Evolutionary conservation across 2,113 vertebrate species (phyloP), one percentile per base, ranked within the genome.

Genomic region (Anguilla rostrata): DNA sequence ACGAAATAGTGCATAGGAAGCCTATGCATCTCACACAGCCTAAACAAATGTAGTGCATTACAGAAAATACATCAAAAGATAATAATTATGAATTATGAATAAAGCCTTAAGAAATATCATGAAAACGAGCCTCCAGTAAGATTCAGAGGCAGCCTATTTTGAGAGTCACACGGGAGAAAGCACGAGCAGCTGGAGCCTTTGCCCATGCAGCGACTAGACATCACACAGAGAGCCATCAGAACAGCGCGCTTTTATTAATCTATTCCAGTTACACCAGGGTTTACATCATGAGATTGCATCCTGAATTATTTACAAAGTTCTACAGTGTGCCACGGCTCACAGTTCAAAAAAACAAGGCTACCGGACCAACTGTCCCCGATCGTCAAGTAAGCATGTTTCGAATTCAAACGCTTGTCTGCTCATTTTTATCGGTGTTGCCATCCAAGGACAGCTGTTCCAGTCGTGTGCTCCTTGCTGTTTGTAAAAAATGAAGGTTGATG

Each of bases 201-300:
- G 71, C 11, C 71, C n/a, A 34, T 34, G 34, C 34, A 75, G 71
- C 2, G n/a, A 75, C 7, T 34, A n/a, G 26, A 12, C 26, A 34
- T 26, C n/a, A 71, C 90, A 91, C 91, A 92, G 71, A 75, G 26
- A 34, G 11, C 71, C 71, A 87, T 93, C 90, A 90, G 91, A 92
- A 92, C 91, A 92, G 87, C 90, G 87, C 53, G 20, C 85, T 89
- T 93, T 95, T 94, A 94, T 93, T 93, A 88, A 79, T 87, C 89
- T 90, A 89, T 90, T 92, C 81, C 87, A 92, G 87, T 90, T 89
- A 91, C 88, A 89, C 87, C 89, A 93, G 63, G 66, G 89, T 87
- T 91, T 84, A 91, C 90, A 93, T 83, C 89, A 90, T 90, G 87
- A 85, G 87, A 88, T 88, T 93, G 66, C 5, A 86, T 87, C 88